Conservation (phyloP, 2,797 vertebrate genomes). For the Scarus forsteni region DNA sequence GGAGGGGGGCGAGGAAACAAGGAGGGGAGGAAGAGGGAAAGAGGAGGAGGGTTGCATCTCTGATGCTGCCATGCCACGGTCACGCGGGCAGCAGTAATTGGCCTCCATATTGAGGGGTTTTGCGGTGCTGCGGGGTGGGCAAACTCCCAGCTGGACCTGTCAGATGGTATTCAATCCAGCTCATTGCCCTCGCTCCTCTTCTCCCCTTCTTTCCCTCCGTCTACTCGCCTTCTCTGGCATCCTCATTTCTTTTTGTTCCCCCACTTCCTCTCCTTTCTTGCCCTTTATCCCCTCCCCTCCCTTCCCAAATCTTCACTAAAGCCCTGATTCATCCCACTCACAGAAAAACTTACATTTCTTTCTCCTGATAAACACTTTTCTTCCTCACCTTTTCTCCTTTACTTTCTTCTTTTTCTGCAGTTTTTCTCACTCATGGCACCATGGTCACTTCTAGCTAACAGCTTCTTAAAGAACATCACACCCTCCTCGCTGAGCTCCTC, state of each 20-base stretch:
- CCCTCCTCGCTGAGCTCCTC: conserved; percentile 62
- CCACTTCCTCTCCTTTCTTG: conserved; percentile 10
- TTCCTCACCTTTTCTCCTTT: conserved; percentile 55
- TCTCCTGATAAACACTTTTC: conserved; percentile 37
- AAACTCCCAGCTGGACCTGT: conserved; percentile 88
- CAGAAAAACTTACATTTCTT: conserved; percentile 40
- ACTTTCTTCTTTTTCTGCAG: conserved; percentile 52
- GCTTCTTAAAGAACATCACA: conserved; percentile 81
- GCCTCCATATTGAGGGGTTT: conserved; percentile 88
- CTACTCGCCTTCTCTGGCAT: conserved; percentile 62
- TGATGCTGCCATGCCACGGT: conserved; percentile 84
- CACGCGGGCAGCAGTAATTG: conserved; percentile 88
- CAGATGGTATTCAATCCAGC: conserved; percentile 88
- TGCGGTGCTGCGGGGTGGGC: conserved; percentile 85
- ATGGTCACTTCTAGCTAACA: conserved; percentile 74
- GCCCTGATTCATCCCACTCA: conserved; percentile 55
- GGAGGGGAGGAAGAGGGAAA: conserved; percentile 33
- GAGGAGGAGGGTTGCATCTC: conserved; percentile 67
- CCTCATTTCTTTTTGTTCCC: conserved; percentile 61
- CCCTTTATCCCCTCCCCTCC: conserved; percentile 14
- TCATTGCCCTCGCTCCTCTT: conserved; percentile 83
- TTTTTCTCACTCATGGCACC: conserved; percentile 71
- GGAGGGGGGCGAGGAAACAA: conserved; percentile 44
- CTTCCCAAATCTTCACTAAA: conserved; percentile 36
- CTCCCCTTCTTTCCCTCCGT: conserved; percentile 58